A percentile compares a stretch with the other conserved stretches of the same genome.
phyloP scores from a whole-genome alignment of 2,797 vertebrate genomes.

The Sebastes dallii region DNA sequence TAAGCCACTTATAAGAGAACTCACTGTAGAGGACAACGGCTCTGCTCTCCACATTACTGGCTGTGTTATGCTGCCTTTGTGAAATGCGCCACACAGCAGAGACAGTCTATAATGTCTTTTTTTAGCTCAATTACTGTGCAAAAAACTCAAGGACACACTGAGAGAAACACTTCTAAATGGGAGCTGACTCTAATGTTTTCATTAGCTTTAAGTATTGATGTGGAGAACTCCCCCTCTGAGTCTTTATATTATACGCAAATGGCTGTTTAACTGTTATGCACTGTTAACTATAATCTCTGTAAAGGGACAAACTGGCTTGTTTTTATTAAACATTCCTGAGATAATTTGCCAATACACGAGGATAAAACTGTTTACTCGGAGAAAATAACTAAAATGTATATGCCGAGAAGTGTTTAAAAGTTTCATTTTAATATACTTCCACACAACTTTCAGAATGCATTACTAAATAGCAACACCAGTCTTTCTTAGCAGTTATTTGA shows the following conservation, averaged over 20 bases:
- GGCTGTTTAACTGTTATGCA: slow-evolving; percentile 34
- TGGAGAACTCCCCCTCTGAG: slow-evolving; percentile 15
- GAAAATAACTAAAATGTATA: background rate
- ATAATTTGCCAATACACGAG: background rate
- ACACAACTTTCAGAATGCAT: background rate
- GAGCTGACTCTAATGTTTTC: slow-evolving; percentile 36
- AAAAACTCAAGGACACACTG: slow-evolving; percentile 24
- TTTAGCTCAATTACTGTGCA: slow-evolving; percentile 21
- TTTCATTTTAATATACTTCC: background rate
- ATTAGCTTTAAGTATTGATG: slow-evolving; percentile 50
- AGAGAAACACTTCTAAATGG: slow-evolving; percentile 36
- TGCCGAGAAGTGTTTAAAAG: background rate
- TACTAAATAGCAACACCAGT: background rate
- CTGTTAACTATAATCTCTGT: slow-evolving; percentile 28
- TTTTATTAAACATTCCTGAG: slow-evolving; percentile 9
- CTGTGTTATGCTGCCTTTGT: slow-evolving; percentile 20
- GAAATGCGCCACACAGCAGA: slow-evolving; percentile 12
- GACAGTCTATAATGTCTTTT: slow-evolving; percentile 1
- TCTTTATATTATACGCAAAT: slow-evolving; percentile 34
- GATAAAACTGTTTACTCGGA: background rate
- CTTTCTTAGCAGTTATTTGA: background rate
- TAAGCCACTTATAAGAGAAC: background rate
- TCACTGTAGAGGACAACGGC: background rate
- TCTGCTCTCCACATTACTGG: slow-evolving; percentile 7
- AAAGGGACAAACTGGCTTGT: slow-evolving; percentile 11